phyloP scores from a whole-genome alignment of 2,888 invertebrate genomes.

The Bombyx huttoni region DNA sequence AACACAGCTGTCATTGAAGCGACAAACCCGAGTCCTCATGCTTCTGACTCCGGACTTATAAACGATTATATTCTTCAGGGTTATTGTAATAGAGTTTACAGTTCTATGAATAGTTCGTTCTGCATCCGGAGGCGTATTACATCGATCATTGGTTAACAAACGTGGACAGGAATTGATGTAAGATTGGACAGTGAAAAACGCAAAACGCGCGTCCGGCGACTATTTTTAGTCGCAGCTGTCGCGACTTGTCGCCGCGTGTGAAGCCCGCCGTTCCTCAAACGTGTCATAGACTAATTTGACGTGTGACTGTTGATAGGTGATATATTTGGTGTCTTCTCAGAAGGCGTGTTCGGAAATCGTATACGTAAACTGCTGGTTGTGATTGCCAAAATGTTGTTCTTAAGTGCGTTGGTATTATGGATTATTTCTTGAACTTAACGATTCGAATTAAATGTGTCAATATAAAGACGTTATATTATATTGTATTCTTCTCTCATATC shows the following conservation, averaged over 20 bases:
- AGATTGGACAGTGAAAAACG: conserved; percentile 67
- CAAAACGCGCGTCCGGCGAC: conserved; percentile 53
- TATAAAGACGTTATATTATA: too few species aligned
- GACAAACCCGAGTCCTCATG: neutral
- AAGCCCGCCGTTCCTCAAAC: conserved; percentile 30
- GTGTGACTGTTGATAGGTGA: neutral
- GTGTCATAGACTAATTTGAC: conserved; percentile 20
- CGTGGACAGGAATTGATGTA: conserved; percentile 67
- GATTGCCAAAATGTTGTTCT: too few species aligned
- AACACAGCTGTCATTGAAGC: neutral
- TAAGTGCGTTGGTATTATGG: too few species aligned
- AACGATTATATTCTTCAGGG: neutral
- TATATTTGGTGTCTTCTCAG: neutral
- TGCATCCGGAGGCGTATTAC: conserved; percentile 42
- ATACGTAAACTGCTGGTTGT: neutral
- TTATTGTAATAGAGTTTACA: neutral
- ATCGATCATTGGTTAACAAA: conserved; percentile 69
- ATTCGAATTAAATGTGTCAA: too few species aligned
- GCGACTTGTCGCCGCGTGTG: conserved; percentile 40
- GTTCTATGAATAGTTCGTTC: neutral
- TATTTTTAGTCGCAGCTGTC: conserved; percentile 66
- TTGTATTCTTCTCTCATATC: too few species aligned
- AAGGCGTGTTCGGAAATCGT: neutral
- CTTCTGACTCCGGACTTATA: neutral
- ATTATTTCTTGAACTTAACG: too few species aligned